Evolutionary conservation across 2,797 vertebrate species (phyloP), one percentile per base, ranked within the genome.

Genomic region (Yasuhikotakia modesta): DNA sequence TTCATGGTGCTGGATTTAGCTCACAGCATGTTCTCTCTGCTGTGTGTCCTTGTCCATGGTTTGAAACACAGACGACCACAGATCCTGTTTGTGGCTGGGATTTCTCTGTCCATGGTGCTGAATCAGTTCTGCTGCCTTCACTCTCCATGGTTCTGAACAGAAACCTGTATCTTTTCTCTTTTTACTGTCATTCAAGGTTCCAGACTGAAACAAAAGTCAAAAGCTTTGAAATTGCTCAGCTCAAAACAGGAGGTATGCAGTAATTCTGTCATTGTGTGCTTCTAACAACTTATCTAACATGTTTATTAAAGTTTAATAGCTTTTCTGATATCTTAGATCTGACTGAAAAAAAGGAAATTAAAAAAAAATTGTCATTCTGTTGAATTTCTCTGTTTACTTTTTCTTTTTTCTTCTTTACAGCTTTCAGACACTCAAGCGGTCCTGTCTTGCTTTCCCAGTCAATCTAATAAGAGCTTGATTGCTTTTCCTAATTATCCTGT

Each of bases 401-500:
- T 58, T 19, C 43, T 63, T 79, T 79, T 74, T 22, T n/a, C 22
- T 78, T 70, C 58, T 67, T 77, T 78, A 84, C 66, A 81, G 66
- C 70, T 80, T 80, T 78, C 65, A 58, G 73, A 65, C 79, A 77
- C 78, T 76, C 30, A 76, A 82, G 78, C 21, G 39, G 78, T 83
- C 90, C 88, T 88, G 89, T 86, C 84, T 90, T 90, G 91, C 91
- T 93, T 91, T 93, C 92, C 87, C 88, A 87, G 84, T 91, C 88
- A 93, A 94, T 93, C 91, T 92, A 94, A 92, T 93, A 92, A 93
- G 90, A 85, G 86, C 86, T 89, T 91, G 92, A 94, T 93, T 93
- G 91, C 90, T 93, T 93, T 93, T 91, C 90, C 92, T 94, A 93
- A 94, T 93, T 91, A 92, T 91, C 83, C 88, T 87, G 90, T 89